phyloP scores from a whole-genome alignment of 2,888 invertebrate species.

The Cheilosia impressa region DNA sequence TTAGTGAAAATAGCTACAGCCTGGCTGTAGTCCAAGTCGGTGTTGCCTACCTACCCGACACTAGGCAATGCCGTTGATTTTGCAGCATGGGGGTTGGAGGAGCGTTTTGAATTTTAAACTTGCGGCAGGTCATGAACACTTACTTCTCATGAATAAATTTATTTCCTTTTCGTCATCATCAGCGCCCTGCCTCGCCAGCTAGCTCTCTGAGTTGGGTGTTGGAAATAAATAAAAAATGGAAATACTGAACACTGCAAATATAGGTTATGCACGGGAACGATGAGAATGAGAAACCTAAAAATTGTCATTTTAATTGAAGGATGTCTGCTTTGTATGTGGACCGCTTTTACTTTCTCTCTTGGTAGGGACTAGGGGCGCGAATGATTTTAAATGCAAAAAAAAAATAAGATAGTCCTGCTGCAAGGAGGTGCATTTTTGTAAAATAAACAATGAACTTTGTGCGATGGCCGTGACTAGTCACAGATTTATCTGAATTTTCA shows the following conservation, averaged over 20 bases:
- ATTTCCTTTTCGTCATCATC: slow-evolving; percentile 65
- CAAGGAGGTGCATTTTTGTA: too few relatives aligned
- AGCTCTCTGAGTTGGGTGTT: slow-evolving; percentile 1
- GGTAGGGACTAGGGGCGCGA: too few relatives aligned
- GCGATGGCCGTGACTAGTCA: too few relatives aligned
- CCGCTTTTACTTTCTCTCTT: too few relatives aligned
- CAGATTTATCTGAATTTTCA: too few relatives aligned
- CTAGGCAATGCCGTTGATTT: slow-evolving; percentile 40
- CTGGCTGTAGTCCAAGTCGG: slow-evolving; percentile 69
- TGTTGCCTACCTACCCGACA: slow-evolving; percentile 21
- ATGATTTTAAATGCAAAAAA: too few relatives aligned
- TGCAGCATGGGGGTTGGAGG: slow-evolving; percentile 12
- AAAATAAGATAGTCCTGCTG: too few relatives aligned
- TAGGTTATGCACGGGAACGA: slow-evolving; percentile 58
- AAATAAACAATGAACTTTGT: too few relatives aligned
- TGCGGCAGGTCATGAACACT: slow-evolving; percentile 75
- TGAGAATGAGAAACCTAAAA: slow-evolving; percentile 59
- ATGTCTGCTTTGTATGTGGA: slow-evolving; percentile 49
- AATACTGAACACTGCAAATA: slow-evolving; percentile 42
- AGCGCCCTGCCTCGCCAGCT: neutral
- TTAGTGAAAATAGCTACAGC: slow-evolving; percentile 67
- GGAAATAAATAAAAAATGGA: slow-evolving; percentile 28
- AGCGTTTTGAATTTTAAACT: slow-evolving; percentile 73
- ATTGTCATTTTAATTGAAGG: slow-evolving; percentile 67
- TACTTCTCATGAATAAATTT: slow-evolving; percentile 75